A percentile compares a stretch with the other conserved stretches of the same genome.
phyloP scores from a whole-genome alignment of 2,888 invertebrate genomes.

The Theodoxus fluviatilis region DNA sequence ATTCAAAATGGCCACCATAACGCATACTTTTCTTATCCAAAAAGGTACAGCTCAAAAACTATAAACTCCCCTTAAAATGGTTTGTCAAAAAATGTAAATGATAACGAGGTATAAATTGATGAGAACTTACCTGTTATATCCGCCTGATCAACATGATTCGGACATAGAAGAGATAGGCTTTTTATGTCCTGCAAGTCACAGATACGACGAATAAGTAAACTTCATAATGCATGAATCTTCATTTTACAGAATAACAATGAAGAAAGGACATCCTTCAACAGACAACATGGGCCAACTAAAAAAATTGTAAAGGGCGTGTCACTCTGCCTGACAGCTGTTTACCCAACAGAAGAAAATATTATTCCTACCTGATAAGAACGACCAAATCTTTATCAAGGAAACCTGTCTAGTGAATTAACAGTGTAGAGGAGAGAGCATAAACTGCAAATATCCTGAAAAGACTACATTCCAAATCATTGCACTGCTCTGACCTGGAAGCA shows the following conservation, averaged over 20 bases:
- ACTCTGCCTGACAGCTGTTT: too few relatives aligned
- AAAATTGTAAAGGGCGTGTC: too few relatives aligned
- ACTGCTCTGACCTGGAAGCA: slow-evolving; percentile 76
- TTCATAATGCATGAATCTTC: not conserved
- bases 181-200: slow-evolving; percentile 69
- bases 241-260: not conserved
- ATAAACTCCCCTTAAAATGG: not conserved
- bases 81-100: not conserved
- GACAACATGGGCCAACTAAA: not conserved
- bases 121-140: slow-evolving; percentile 78
- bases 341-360: too few relatives aligned
- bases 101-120: not conserved
- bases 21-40: not conserved
- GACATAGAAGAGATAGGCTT: slow-evolving; percentile 82
- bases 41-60: not conserved
- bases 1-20: too few relatives aligned
- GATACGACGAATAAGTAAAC: not conserved
- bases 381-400: too few relatives aligned
- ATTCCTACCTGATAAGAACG: too few relatives aligned
- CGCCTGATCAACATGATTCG: slow-evolving; percentile 86
- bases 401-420: not conserved
- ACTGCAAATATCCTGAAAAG: not conserved
- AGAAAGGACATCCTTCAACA: not conserved
- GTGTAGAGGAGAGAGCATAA: not conserved
- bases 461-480: not conserved